These are phyloP conservation scores for Laterallus jamaicensis DNA, from an alignment of 2,113 vertebrate species.

Conservation along the genomic window DNA sequence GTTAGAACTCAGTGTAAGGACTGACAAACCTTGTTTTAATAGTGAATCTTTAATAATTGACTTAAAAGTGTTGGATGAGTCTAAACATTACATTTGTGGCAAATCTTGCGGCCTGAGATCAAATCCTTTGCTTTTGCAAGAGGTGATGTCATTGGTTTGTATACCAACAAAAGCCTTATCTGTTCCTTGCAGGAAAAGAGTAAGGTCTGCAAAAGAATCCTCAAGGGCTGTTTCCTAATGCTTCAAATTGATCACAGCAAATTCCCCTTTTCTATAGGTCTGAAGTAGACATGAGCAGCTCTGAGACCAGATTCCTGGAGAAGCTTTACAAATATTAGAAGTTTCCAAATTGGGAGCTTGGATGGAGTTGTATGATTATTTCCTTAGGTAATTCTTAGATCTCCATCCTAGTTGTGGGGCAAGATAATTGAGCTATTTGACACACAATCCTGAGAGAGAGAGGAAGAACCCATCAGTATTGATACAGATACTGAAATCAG, in stretches of 20 bases:
- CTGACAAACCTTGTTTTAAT: not conserved
- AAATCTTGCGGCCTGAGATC: not conserved
- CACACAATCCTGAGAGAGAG: rapidly evolving
- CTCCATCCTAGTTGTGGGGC: not conserved
- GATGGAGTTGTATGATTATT: not conserved
- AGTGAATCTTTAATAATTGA: not conserved
- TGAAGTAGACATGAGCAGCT: not conserved
- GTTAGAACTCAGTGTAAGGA: not conserved
- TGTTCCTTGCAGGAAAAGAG: not conserved
- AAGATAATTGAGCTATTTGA: not conserved
- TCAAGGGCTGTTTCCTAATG: not conserved
- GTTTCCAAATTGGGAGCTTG: not conserved
- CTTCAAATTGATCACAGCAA: not conserved
- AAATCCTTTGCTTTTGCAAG: not conserved
- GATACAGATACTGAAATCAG: not conserved
- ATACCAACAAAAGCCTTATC: not conserved
- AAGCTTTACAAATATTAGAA: not conserved
- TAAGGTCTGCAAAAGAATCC: not conserved
- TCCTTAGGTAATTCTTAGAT: not conserved
- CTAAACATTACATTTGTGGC: not conserved
- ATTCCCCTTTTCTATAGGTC: not conserved
- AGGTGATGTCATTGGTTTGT: not conserved
- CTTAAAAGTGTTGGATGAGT: rapidly evolving
- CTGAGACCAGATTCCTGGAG: not conserved
- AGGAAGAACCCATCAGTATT: not conserved